Conservation (phyloP, 1,140 invertebrate species). For the Limonius californicus region DNA sequence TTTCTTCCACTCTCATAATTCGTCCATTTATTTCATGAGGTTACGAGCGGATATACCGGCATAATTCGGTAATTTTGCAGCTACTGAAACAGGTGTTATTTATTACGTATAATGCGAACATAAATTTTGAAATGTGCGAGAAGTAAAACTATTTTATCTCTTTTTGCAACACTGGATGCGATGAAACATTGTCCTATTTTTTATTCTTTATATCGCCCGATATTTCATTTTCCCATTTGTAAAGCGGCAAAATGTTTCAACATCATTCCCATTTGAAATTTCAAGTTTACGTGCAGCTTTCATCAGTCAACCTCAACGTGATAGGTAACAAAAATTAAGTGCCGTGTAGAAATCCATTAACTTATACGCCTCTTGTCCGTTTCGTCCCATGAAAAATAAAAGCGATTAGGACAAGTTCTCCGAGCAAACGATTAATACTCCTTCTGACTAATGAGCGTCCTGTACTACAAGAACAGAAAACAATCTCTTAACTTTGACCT, state of each 20-base stretch:
- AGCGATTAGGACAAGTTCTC: not conserved
- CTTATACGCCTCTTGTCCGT: not conserved
- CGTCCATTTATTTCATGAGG: constrained; percentile 5
- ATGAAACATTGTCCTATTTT: constrained; percentile 2
- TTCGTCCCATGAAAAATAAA: not conserved
- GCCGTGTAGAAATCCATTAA: not conserved
- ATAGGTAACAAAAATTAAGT: not conserved
- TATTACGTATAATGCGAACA: constrained; percentile 14
- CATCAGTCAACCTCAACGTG: not conserved
- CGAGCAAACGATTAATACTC: not conserved
- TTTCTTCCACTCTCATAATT: constrained; percentile 4
- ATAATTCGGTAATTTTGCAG: constrained; percentile 10
- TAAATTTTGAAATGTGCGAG: constrained; percentile 10
- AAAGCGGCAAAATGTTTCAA: no score
- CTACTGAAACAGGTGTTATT: constrained; percentile 13
- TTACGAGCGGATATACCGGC: not conserved
- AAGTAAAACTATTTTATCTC: constrained; percentile 9
- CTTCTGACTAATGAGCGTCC: not conserved
- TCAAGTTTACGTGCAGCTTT: not conserved
- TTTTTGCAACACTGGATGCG: not conserved
- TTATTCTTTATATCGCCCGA: not conserved
- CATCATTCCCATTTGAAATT: no score
- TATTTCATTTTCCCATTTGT: not conserved
- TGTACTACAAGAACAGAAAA: not conserved
- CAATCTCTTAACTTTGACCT: constrained; percentile 8